These are phyloP conservation scores for Hemicentrotus pulcherrimus DNA, from an alignment of 35 echinoderm and acorn worm species.

Conservation along the genomic window DNA sequence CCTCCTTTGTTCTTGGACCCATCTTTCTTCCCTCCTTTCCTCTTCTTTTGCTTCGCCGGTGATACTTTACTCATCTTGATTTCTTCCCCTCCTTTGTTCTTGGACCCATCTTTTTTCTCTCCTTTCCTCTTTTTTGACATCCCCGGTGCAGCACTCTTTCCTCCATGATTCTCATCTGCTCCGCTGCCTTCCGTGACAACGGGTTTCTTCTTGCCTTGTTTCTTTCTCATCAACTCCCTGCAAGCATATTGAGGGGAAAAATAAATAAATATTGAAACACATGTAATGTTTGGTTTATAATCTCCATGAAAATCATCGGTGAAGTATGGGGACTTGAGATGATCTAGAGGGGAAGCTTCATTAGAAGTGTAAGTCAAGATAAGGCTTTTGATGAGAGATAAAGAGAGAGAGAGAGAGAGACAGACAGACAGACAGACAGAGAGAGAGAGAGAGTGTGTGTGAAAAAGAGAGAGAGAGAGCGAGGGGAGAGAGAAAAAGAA, in stretches of 20 bases:
- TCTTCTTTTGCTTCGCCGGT: neutral
- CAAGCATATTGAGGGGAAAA: neutral
- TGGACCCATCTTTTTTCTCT: neutral
- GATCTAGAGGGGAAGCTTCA: neutral
- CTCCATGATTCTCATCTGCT: neutral
- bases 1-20: neutral
- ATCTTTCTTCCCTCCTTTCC: neutral
- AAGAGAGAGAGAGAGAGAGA: neutral
- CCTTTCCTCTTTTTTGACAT: neutral
- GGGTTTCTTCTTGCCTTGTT: neutral
- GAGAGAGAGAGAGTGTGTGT: neutral
- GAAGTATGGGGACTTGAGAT: neutral
- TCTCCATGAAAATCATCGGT: neutral
- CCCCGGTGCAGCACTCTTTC: neutral
- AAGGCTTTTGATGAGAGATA: neutral
- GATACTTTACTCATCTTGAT: neutral
- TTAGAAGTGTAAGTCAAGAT: neutral
- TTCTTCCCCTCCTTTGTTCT: neutral
- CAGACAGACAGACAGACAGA: neutral
- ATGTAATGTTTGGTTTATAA: neutral
- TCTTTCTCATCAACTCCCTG: conserved; percentile 15
- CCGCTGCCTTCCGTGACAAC: neutral
- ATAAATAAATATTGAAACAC: neutral
- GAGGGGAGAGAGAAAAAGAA: no score
- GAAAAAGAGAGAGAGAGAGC: neutral